These are phyloP conservation scores for Sakesphorus luctuosus DNA, from an alignment of 2,113 vertebrate genomes.

Conservation along the genomic window DNA sequence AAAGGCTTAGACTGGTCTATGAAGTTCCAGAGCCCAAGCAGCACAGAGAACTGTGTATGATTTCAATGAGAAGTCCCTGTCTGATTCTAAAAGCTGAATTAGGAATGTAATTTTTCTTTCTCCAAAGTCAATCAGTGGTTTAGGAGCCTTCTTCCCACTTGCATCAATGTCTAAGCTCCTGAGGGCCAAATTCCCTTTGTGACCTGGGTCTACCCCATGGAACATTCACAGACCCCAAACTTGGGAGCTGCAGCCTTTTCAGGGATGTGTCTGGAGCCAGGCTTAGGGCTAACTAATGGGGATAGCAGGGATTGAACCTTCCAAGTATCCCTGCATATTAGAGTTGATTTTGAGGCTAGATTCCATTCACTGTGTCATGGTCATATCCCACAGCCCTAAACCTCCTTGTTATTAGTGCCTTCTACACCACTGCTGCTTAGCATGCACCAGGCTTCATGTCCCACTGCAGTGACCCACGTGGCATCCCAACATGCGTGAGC, in stretches of 20 bases:
- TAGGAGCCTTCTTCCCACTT: background rate
- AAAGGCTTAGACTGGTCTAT: background rate
- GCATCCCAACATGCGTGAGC: fast-evolving
- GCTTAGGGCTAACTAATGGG: fast-evolving
- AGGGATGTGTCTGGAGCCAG: background rate
- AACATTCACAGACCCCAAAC: background rate
- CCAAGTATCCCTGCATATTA: background rate
- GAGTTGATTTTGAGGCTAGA: background rate
- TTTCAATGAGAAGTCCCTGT: background rate
- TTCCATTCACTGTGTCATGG: background rate
- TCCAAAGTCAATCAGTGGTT: background rate
- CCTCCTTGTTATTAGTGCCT: background rate
- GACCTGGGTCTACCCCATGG: background rate
- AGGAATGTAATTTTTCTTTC: background rate
- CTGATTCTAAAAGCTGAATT: background rate
- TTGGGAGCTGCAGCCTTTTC: background rate
- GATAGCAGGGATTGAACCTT: background rate
- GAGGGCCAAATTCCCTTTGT: background rate
- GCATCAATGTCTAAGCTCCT: background rate
- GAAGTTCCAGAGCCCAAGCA: background rate
- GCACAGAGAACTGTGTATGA: background rate
- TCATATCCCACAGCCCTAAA: background rate
- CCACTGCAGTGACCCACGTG: background rate
- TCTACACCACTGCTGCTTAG: background rate
- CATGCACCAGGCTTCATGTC: background rate